phyloP scores from a whole-genome alignment of 2,113 vertebrate genomes.

The Tragulus kanchil region DNA sequence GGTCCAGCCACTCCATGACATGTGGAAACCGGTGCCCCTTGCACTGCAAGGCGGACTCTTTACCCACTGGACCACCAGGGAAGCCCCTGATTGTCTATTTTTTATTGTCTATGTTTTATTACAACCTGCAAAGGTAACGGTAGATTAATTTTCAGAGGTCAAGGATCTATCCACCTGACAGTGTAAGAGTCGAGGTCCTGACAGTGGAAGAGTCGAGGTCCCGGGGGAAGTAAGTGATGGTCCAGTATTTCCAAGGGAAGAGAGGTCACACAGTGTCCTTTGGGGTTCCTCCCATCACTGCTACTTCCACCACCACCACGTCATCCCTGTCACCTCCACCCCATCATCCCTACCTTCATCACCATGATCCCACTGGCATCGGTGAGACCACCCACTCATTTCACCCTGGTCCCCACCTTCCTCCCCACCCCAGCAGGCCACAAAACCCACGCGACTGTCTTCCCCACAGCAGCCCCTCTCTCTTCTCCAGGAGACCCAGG shows the following conservation, averaged over 20 bases:
- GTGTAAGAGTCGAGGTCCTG: not conserved
- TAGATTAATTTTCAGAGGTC: not conserved
- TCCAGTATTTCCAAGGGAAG: not conserved
- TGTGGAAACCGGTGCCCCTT: no score
- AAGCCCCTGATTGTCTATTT: no score
- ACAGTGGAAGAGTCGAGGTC: no score
- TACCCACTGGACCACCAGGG: no score
- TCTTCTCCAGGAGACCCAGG: not conserved
- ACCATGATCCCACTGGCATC: fast-evolving
- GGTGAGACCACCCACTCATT: not conserved
- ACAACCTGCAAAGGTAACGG: not conserved
- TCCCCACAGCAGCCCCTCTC: not conserved
- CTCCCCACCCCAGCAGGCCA: not conserved
- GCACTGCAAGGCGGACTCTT: no score
- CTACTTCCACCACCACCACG: not conserved
- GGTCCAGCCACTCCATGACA: no score
- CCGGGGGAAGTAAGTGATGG: not conserved
- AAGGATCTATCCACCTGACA: not conserved
- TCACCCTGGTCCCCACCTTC: not conserved
- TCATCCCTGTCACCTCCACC: not conserved
- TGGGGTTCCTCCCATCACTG: not conserved
- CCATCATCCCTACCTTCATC: not conserved
- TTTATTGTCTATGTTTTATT: no score
- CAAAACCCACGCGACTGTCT: not conserved
- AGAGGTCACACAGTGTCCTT: not conserved